Evolutionary conservation across 2,113 vertebrate genomes (phyloP), one percentile per base, ranked within the genome.

Genomic region (Sylvilagus bachmani): DNA sequence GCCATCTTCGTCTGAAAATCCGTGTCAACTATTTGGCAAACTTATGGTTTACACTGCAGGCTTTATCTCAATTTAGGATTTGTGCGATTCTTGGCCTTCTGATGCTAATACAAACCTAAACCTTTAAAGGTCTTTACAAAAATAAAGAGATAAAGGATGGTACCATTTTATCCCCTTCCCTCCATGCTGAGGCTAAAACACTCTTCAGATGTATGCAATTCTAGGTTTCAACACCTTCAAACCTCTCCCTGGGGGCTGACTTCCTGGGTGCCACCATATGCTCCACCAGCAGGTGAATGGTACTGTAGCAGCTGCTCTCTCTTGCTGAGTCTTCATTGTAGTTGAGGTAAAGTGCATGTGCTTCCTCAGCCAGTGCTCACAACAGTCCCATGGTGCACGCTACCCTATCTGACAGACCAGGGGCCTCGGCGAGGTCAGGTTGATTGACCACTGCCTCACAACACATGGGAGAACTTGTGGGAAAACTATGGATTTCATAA

Each of bases 71-170:
- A 36, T 73, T 69, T 91, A 33, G 33, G 64, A 62, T 44, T 75
- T 58, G 16, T 71, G 33, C 83, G 55, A 24, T 74, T 84, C 74
- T 90, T 74, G 77, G 36, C 11, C 62, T 66, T 92, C 38, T 77
- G 53, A 92, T 67, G 49, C 16, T 80, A 87, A 80, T 21, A 77
- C 13, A 95, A 87, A 92, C 67, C 44, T 92, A 95, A 87, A 92
- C 66, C 36, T 92, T 67, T 73, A 95, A 90, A 86, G 31, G 58
- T 6, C 53, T 84, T 87, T 71, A 91, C 92, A 71, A 10, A 53
- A 71, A 24, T n/a, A 79, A 53, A 33, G 36, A 87, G 69, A 51
- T 44, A 87, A 89, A 78, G 4, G 49, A 91, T 70, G 31, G 16
- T 13, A 89, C 6, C 22, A 61, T 64, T 78, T 89, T 61, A 71